A percentile compares a stretch with the other conserved stretches of the same genome.
phyloP scores from a whole-genome alignment of 1,140 invertebrate species.

The Liolophura sinensis region DNA sequence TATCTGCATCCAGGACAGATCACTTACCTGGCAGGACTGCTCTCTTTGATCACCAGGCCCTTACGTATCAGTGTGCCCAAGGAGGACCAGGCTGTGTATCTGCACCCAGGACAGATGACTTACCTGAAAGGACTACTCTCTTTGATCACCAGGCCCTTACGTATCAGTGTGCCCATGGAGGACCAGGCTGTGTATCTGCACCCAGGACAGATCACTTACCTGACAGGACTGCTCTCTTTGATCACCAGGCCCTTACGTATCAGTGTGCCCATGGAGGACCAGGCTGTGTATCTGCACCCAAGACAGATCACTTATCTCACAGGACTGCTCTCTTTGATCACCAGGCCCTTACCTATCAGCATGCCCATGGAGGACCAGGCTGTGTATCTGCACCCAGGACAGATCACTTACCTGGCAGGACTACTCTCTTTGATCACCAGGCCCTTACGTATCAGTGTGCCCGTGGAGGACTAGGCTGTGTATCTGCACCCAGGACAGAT shows the following conservation, averaged over 20 bases:
- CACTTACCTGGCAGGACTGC: constrained; percentile 64
- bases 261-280: not conserved
- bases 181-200: not conserved
- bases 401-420: constrained; percentile 62
- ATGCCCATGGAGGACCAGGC: constrained; percentile 73
- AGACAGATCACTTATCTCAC: constrained; percentile 58
- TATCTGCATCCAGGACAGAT: not conserved
- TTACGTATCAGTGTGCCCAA: constrained; percentile 70
- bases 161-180: not conserved
- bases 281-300: not conserved
- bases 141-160: not conserved
- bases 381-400: constrained; percentile 65
- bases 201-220: not conserved
- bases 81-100: constrained; percentile 72
- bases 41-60: constrained; percentile 65
- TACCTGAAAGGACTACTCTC: not conserved
- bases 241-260: not conserved
- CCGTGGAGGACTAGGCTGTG: constrained; percentile 74
- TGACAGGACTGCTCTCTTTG: constrained; percentile 4
- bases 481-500: constrained; percentile 61
- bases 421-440: constrained; percentile 66
- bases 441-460: constrained; percentile 66
- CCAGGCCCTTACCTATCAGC: constrained; percentile 68
- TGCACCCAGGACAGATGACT: constrained; percentile 49
- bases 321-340: constrained; percentile 65